Conservation (phyloP, 2,797 vertebrate species). For the Delichon dasypus region DNA sequence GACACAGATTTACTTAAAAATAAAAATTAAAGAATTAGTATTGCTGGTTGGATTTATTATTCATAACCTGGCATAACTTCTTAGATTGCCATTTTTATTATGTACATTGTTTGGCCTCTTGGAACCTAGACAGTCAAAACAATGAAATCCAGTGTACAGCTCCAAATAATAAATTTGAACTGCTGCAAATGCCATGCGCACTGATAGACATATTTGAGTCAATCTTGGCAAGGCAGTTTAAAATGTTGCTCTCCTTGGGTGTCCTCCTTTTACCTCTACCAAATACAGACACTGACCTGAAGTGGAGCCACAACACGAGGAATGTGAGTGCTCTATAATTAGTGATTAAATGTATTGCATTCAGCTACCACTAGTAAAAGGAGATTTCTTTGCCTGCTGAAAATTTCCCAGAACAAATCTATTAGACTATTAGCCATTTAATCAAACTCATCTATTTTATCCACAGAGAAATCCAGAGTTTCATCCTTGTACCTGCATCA, state of each 20-base stretch:
- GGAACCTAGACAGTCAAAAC: not conserved
- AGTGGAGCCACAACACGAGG: not conserved
- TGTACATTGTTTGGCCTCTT: fast-evolving
- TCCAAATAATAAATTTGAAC: not conserved
- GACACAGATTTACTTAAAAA: not conserved
- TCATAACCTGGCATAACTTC: not conserved
- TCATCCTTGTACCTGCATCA: not conserved
- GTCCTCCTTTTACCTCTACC: not conserved
- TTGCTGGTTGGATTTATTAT: not conserved
- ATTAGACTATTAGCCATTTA: not conserved
- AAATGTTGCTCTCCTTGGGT: not conserved
- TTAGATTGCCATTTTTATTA: not conserved
- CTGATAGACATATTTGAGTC: not conserved
- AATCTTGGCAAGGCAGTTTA: not conserved
- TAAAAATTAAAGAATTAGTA: not conserved
- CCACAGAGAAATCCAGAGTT: not conserved
- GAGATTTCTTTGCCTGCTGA: not conserved
- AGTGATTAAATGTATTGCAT: not conserved
- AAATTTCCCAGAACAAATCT: not conserved
- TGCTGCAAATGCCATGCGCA: not conserved
- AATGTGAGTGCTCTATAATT: not conserved
- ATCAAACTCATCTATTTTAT: not conserved
- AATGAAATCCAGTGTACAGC: not conserved
- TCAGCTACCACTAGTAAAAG: not conserved
- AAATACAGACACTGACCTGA: not conserved